These are phyloP conservation scores for Andrena cerasifolii DNA, from an alignment of 1,140 invertebrate species.

Conservation along the genomic window DNA sequence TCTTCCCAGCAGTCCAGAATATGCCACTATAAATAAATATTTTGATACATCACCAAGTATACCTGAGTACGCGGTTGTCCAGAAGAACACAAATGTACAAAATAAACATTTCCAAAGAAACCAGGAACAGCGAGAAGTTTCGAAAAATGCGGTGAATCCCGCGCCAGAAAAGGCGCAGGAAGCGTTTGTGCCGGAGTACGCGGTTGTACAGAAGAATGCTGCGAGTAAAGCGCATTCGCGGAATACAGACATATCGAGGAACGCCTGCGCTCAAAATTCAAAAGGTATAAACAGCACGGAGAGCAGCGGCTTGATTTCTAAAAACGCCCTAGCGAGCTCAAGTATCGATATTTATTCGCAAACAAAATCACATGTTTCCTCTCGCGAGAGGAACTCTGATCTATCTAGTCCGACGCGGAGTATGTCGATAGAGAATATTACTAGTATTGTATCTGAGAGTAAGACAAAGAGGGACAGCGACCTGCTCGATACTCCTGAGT, in stretches of 20 bases:
- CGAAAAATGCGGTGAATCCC: constrained; percentile 28
- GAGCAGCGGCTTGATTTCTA: constrained; percentile 15
- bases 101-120: constrained; percentile 47
- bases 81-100: constrained; percentile 67
- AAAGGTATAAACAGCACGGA: constrained; percentile 47
- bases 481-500: constrained; percentile 69
- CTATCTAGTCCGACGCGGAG: constrained; percentile 66
- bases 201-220: constrained; percentile 75
- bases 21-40: constrained; percentile 77
- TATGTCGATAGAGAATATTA: constrained; percentile 71
- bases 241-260: constrained; percentile 56
- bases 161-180: constrained; percentile 49
- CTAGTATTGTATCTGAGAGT: constrained; percentile 52
- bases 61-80: constrained; percentile 79
- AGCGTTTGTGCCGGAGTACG: constrained; percentile 74
- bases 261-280: constrained; percentile 41
- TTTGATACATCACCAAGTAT: constrained; percentile 74
- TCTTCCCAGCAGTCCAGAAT: constrained; percentile 73
- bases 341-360: constrained; percentile 59
- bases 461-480: constrained; percentile 64
- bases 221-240: constrained; percentile 55
- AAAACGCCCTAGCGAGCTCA: constrained; percentile 50
- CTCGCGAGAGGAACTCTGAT: constrained; percentile 59
- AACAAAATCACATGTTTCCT: constrained; percentile 62
- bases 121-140: constrained; percentile 37